Evolutionary conservation across 2,888 invertebrate species (phyloP).

Genomic region (Mythimna pallens): DNA sequence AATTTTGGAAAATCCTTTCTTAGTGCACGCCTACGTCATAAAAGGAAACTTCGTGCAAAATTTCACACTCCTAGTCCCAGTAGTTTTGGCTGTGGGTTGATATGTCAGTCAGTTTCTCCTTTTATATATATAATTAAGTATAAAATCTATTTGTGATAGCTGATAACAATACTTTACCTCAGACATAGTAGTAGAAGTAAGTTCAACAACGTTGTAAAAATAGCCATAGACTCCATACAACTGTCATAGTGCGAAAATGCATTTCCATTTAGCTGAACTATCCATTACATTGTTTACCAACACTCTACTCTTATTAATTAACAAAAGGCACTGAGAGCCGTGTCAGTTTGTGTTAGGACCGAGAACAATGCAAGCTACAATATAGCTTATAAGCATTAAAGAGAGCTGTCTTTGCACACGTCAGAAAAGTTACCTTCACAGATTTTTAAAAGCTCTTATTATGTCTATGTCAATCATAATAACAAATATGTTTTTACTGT

Average conservation of each 20-base stretch:
- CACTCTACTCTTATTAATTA: background rate
- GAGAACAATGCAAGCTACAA: background rate
- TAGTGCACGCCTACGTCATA: no score
- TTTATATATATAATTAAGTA: no score
- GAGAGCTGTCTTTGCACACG: background rate
- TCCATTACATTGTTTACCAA: slow-evolving; percentile 6
- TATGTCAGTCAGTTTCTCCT: no score
- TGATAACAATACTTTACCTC: background rate
- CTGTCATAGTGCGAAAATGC: background rate
- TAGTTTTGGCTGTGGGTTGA: no score
- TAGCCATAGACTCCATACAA: background rate
- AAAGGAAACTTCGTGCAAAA: no score
- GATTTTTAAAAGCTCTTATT: slow-evolving; percentile 5
- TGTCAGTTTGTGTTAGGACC: background rate
- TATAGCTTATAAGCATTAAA: background rate
- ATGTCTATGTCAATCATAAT: no score
- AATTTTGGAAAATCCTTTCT: no score
- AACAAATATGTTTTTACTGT: no score
- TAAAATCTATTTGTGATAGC: background rate
- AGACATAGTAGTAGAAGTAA: background rate
- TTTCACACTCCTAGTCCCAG: no score
- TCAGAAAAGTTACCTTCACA: background rate
- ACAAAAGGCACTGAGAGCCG: background rate
- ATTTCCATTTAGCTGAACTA: background rate
- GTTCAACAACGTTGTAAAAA: background rate